Conservation (phyloP, 2,113 vertebrate species). For the Melanostigma gelatinosum region DNA sequence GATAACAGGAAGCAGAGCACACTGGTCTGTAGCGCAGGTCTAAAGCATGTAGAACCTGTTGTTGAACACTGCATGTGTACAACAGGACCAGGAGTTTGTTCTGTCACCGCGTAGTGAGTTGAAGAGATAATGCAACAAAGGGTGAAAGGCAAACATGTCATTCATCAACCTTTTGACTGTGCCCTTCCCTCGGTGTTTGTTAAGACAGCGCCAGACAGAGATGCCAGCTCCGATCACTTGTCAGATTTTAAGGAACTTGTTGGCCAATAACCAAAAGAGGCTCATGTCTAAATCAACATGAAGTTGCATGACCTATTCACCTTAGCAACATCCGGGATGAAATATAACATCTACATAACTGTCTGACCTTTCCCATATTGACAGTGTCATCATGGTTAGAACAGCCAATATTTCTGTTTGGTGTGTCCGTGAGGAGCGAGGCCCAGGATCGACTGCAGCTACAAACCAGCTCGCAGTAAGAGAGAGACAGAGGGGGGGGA, state of each 20-base stretch:
- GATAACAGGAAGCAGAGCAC: slow-evolving; percentile 32
- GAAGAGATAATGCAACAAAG: slow-evolving; percentile 73
- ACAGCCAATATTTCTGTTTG: slow-evolving; percentile 53
- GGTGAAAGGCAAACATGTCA: slow-evolving; percentile 69
- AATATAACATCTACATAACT: slow-evolving; percentile 52
- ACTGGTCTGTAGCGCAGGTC: slow-evolving; percentile 11
- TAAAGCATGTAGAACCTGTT: slow-evolving; percentile 60
- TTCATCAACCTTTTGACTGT: slow-evolving; percentile 76
- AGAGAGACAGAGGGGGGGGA: slow-evolving; percentile 9
- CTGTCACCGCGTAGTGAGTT: slow-evolving; percentile 16
- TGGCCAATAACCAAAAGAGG: slow-evolving; percentile 53
- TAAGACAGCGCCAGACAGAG: slow-evolving; percentile 58
- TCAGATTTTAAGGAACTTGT: slow-evolving; percentile 65
- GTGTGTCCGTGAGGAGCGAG: slow-evolving; percentile 23
- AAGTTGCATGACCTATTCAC: slow-evolving; percentile 52
- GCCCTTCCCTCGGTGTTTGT: slow-evolving; percentile 47
- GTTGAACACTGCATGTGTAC: slow-evolving; percentile 24
- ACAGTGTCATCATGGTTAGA: slow-evolving; percentile 60
- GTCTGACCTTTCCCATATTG: slow-evolving; percentile 60
- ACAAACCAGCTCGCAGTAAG: slow-evolving; percentile 16
- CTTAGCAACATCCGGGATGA: slow-evolving; percentile 61
- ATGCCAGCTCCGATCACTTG: slow-evolving; percentile 60
- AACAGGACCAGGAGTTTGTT: slow-evolving; percentile 24
- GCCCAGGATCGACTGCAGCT: slow-evolving; percentile 17
- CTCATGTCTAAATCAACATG: slow-evolving; percentile 60